Base-by-base conservation (phyloP, 2,797 vertebrate genomes). In the Gila robusta region DNA sequence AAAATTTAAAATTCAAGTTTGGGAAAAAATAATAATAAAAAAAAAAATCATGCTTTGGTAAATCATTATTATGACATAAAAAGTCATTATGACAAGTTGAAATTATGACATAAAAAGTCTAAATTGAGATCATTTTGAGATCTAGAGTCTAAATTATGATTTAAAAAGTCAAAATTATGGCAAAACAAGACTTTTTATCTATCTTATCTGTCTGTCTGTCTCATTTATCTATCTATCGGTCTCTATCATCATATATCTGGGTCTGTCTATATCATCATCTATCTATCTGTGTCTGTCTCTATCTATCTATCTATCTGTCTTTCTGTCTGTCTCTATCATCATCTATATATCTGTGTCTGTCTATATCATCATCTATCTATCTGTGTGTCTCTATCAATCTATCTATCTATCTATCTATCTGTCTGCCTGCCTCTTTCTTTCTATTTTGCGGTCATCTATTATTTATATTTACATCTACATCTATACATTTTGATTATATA, bases 401-500 rank as follows among this genome's bases (percentile, higher is more conserved):
- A 0, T 66, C 14, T 32, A 0, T 66, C 26, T 32, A 0, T 66
- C 26, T 8, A 0, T 66, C 14, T 3, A 0, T 66, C 26, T 54
- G 7, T 9, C 2, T n/a, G 52, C 0, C 19, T 19, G 52, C 0
- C 52, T 21, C 19, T 21, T 21, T 19, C 19, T 8, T 21, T 54
- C 17, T 54, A 19, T 59, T 4, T 28, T 28, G 5, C 12, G 2
- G 11, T 16, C 59, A 16, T 16, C 4, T 59, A 59, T n/a, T 64
- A 28, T 64, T 23, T 7, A 28, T 28, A 64, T 64, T 28, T 7
- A 14, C 12, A 16, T 64, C 28, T 47, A 47, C 4, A 47, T 16
- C 14, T 47, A 47, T 16, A 66, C 26, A 66, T 66, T 66, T 66
- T 32, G 26, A 66, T 14, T 62, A 28, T 5, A 16, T 64, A 16